Conservation (phyloP, 2,888 invertebrate species). For the Diadegma fenestrale region DNA sequence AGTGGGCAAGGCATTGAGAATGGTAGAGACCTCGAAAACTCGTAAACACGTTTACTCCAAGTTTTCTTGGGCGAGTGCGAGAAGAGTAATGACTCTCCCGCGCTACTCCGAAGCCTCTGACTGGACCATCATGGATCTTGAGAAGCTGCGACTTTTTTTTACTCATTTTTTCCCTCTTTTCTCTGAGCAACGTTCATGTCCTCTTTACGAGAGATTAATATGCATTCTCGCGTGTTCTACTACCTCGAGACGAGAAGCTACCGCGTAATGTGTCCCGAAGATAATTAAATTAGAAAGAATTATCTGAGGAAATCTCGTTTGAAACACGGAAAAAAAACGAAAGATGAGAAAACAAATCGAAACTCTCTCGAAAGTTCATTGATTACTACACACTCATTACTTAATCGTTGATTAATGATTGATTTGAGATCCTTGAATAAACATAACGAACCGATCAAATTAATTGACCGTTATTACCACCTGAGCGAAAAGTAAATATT, state of each 20-base stretch:
- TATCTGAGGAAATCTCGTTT: conserved; percentile 11
- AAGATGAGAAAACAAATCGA: background rate
- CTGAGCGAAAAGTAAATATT: conserved; percentile 5
- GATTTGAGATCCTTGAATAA: background rate
- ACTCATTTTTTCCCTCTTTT: background rate
- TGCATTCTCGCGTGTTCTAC: conserved; percentile 12
- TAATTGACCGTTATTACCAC: background rate
- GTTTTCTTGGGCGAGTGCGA: conserved; percentile 37
- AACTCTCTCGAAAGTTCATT: background rate
- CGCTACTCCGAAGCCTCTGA: conserved; percentile 21
- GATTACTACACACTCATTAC: background rate
- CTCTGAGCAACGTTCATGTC: conserved; percentile 19
- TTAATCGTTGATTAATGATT: conserved; percentile 2
- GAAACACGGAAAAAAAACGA: background rate
- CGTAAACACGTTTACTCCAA: conserved; percentile 61
- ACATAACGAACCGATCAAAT: conserved; percentile 10
- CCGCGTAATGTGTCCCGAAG: conserved; percentile 23
- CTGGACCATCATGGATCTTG: conserved; percentile 16
- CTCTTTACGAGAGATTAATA: conserved; percentile 51
- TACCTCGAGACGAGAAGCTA: conserved; percentile 16
- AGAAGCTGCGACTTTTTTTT: conserved; percentile 11
- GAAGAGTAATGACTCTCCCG: conserved; percentile 59
- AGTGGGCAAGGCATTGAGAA: background rate
- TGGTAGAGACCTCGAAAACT: conserved; percentile 42
- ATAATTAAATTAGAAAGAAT: conserved; percentile 36